Base-by-base conservation (phyloP, 1,140 invertebrate species). In the Bathynomus jamesi region DNA sequence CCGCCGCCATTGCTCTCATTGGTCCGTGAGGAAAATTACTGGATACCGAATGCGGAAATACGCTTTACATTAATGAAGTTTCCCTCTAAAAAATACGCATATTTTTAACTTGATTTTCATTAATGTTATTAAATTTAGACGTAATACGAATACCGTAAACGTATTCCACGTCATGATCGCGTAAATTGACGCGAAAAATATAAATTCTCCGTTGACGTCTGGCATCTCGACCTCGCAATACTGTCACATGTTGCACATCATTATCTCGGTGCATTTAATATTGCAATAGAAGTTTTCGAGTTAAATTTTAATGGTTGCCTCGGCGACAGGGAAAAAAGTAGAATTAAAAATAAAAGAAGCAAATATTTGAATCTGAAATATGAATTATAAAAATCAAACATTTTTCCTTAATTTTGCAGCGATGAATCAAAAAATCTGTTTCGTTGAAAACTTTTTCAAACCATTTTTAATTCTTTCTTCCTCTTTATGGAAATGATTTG, bases 381-480 rank as follows among this genome's bases (percentile, higher is more conserved):
- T 53, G 40, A 53, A 53, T 53, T 53, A 53, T 53, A 17, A 53
- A 53, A 53, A 53, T 53, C 40, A 53, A 53, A 53, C 40, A 53
- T 53, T 53, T 53, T 53, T 21, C 40, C 11, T 53, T 53, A 53
- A 53, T 53, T 53, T 17, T 21, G 40, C 40, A 11, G 21, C 40
- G 21, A 53, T 17, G 21, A 40, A 40, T 8, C 7, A 40, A 40
- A 53, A 53, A 53, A 53, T 53, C n/a, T n/a, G n/a, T n/a, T n/a
- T n/a, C n/a, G n/a, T n/a, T n/a, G n/a, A n/a, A n/a, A n/a, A n/a
- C n/a, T n/a, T n/a, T n/a, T n/a, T n/a, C n/a, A n/a, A n/a, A n/a
- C n/a, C n/a, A n/a, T n/a, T n/a, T n/a, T n/a, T n/a, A n/a, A n/a
- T n/a, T n/a, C n/a, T n/a, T n/a, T n/a, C n/a, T n/a, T n/a, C n/a